phyloP scores from a whole-genome alignment of 2,113 vertebrate genomes.

The Embiotoca jacksoni region DNA sequence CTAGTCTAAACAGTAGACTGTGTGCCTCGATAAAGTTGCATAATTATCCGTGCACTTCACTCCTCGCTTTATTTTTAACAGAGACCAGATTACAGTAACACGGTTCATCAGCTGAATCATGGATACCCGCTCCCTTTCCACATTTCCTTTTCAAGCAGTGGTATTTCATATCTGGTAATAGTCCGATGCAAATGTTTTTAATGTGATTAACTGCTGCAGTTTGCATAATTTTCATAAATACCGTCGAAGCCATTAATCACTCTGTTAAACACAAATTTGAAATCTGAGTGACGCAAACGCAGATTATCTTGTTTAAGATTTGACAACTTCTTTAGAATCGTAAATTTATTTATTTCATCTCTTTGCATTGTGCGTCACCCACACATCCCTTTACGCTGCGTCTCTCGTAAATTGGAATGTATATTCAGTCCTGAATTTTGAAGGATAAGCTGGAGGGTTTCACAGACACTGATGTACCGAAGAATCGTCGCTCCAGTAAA shows the following conservation, averaged over 20 bases:
- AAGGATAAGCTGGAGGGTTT: constrained; percentile 59
- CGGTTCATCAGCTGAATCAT: constrained; percentile 34
- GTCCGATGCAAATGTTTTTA: constrained; percentile 38
- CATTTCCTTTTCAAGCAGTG: constrained; percentile 27
- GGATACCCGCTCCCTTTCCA: constrained; percentile 17
- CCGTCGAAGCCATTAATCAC: constrained; percentile 39
- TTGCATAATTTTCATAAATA: constrained; percentile 42
- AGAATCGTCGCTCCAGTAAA: constrained; percentile 70
- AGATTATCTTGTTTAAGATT: constrained; percentile 40
- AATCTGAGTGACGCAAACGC: constrained; percentile 49
- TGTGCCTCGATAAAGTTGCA: not conserved
- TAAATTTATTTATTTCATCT: constrained; percentile 57
- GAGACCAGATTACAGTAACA: constrained; percentile 42
- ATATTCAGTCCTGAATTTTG: constrained; percentile 36
- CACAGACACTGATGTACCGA: constrained; percentile 62
- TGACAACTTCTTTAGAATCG: constrained; percentile 42
- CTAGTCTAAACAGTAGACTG: not conserved
- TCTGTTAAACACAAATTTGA: constrained; percentile 40
- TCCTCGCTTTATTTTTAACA: constrained; percentile 31
- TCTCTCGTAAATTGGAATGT: constrained; percentile 43
- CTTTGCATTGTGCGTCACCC: constrained; percentile 41
- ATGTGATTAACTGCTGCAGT: constrained; percentile 56
- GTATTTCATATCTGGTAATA: constrained; percentile 27
- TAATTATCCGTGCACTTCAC: constrained; percentile 18
- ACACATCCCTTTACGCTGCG: constrained; percentile 38